Conservation (phyloP, 2,113 vertebrate genomes). For the Geococcyx californianus region DNA sequence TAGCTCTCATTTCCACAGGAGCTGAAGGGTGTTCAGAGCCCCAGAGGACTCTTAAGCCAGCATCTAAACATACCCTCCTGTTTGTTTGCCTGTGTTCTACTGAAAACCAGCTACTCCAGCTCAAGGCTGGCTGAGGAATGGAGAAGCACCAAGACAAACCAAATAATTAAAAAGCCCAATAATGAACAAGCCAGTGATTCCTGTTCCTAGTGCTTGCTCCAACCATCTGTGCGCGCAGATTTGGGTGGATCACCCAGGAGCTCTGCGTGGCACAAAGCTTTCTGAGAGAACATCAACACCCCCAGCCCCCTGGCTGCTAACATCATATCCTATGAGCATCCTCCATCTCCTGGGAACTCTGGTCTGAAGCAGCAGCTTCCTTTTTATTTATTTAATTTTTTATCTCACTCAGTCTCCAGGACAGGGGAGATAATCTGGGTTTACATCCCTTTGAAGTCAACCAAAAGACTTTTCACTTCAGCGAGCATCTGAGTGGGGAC, state of each 20-base stretch:
- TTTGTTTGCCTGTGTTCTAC: not conserved
- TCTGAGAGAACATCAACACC: not conserved
- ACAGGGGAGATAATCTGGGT: not conserved
- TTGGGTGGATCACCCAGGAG: not conserved
- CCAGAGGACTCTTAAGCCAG: not conserved
- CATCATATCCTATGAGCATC: not conserved
- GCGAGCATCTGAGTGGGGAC: fast-evolving
- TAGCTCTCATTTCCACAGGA: not conserved
- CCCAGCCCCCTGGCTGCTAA: not conserved
- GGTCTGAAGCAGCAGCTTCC: not conserved
- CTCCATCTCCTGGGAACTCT: not conserved
- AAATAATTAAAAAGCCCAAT: not conserved
- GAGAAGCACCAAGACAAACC: not conserved
- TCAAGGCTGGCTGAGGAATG: not conserved
- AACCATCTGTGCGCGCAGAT: fast-evolving
- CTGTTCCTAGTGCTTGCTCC: not conserved
- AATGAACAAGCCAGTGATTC: not conserved
- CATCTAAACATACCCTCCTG: not conserved
- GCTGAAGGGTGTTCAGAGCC: not conserved
- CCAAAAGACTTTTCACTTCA: not conserved
- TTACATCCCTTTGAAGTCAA: slow-evolving; percentile 5
- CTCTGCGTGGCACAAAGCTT: not conserved
- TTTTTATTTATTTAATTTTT: not conserved
- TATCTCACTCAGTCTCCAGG: not conserved
- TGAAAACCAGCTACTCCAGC: not conserved